Evolutionary conservation across 2,797 vertebrate genomes (phyloP).

Genomic region (Todus mexicanus): DNA sequence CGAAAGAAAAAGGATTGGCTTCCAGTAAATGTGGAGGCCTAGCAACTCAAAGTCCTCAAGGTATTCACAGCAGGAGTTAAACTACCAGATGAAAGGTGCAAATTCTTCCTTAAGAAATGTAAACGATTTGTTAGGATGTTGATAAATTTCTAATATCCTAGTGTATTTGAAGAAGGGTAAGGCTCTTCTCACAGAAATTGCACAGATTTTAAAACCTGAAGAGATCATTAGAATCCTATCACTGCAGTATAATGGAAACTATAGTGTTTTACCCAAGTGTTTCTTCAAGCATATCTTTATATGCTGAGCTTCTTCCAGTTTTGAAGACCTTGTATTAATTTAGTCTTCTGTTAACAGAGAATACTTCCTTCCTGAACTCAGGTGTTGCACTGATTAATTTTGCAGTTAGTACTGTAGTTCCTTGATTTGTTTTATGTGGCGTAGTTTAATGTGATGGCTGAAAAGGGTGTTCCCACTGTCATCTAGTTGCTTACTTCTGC

Average conservation of each 20-base stretch:
- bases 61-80: not conserved
- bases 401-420: not conserved
- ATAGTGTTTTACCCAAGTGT: not conserved
- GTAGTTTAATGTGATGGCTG: not conserved
- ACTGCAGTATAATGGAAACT: not conserved
- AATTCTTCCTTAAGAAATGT: not conserved
- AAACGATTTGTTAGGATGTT: not conserved
- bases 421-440: slow-evolving; percentile 6
- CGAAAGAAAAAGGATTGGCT: not conserved
- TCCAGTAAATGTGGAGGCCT: not conserved
- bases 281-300: not conserved
- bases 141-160: not conserved
- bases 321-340: not conserved
- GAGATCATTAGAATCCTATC: not conserved
- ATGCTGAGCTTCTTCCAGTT: not conserved
- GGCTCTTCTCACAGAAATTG: not conserved
- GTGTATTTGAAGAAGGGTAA: not conserved
- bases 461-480: not conserved
- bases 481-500: not conserved
- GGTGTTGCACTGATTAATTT: not conserved
- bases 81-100: not conserved
- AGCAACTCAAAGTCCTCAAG: not conserved
- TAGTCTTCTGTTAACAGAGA: not conserved
- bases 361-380: not conserved
- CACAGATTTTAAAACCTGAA: not conserved